Conservation (phyloP, 2,888 invertebrate genomes). For the Lysandra bellargus region DNA sequence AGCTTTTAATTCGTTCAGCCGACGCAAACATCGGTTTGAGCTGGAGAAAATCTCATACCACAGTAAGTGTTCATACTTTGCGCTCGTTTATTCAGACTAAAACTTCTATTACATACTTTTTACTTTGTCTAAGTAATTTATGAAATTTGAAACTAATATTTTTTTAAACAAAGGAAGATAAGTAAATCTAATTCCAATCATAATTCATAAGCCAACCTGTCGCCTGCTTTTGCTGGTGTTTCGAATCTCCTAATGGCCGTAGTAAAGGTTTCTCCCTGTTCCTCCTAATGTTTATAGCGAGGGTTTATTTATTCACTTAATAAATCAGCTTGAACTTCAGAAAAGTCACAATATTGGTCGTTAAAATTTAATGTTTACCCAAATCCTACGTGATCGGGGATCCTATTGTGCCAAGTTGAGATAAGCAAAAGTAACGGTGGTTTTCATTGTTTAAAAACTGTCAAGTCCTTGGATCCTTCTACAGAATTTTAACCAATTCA, state of each 20-base stretch:
- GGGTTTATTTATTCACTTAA: not conserved
- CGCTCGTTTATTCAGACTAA: too few species aligned
- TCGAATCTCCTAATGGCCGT: not conserved
- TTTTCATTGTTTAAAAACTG: not conserved
- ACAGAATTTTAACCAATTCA: not conserved
- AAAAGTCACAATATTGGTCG: not conserved
- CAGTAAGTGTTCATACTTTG: too few species aligned
- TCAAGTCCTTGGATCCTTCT: not conserved
- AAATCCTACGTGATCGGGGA: not conserved
- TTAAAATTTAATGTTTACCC: not conserved
- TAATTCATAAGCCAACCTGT: not conserved
- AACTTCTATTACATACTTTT: too few species aligned
- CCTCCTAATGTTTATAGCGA: not conserved
- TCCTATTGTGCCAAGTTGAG: not conserved
- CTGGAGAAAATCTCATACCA: not conserved
- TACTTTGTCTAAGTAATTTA: too few species aligned
- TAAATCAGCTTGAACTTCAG: not conserved
- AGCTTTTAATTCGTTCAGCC: not conserved
- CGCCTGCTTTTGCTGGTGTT: not conserved
- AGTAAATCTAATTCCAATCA: too few species aligned
- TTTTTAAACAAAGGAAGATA: too few species aligned
- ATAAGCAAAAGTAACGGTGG: not conserved
- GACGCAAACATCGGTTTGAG: not conserved
- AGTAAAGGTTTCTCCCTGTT: not conserved
- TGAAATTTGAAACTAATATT: too few species aligned